These are phyloP conservation scores for Picathartes gymnocephalus DNA, from an alignment of 2,113 vertebrate species.

Conservation along the genomic window DNA sequence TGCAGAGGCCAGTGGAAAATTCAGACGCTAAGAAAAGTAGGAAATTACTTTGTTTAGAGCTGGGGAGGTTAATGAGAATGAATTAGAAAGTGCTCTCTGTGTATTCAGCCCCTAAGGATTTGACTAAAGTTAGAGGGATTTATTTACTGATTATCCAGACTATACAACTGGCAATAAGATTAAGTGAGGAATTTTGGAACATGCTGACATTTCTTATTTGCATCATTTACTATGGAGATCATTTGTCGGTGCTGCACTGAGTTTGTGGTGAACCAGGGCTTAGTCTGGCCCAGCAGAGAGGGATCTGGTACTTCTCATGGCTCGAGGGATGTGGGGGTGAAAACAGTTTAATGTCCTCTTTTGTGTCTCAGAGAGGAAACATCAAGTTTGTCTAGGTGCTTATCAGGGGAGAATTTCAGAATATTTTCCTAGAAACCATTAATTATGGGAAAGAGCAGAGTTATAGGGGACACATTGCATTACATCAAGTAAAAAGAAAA, in stretches of 20 bases:
- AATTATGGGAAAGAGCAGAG: background rate
- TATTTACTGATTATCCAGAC: slow-evolving; percentile 61
- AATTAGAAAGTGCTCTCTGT: slow-evolving; percentile 57
- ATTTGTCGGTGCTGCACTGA: slow-evolving; percentile 24
- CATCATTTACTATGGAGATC: slow-evolving; percentile 44
- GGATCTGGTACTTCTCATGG: slow-evolving; percentile 56
- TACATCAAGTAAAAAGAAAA: slow-evolving; percentile 13
- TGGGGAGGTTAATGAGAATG: slow-evolving; percentile 31
- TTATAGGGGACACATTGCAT: background rate
- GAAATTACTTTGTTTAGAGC: slow-evolving; percentile 47
- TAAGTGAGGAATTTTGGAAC: slow-evolving; percentile 47
- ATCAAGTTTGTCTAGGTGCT: slow-evolving; percentile 49
- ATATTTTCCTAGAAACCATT: slow-evolving; percentile 45
- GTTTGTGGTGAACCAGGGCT: slow-evolving; percentile 49
- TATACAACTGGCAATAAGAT: slow-evolving; percentile 60
- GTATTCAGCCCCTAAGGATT: slow-evolving; percentile 15
- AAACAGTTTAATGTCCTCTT: slow-evolving; percentile 19
- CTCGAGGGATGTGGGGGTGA: slow-evolving; percentile 21
- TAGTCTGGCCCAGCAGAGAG: slow-evolving; percentile 49
- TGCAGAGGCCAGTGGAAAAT: slow-evolving; percentile 39
- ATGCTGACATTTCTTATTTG: slow-evolving; percentile 55
- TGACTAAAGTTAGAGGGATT: slow-evolving; percentile 25
- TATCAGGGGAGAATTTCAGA: slow-evolving; percentile 40
- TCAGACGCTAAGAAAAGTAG: background rate
- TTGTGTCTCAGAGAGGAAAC: slow-evolving; percentile 9